These are phyloP conservation scores for Colletes gigas DNA, from an alignment of 1,140 invertebrate genomes.

Conservation along the genomic window DNA sequence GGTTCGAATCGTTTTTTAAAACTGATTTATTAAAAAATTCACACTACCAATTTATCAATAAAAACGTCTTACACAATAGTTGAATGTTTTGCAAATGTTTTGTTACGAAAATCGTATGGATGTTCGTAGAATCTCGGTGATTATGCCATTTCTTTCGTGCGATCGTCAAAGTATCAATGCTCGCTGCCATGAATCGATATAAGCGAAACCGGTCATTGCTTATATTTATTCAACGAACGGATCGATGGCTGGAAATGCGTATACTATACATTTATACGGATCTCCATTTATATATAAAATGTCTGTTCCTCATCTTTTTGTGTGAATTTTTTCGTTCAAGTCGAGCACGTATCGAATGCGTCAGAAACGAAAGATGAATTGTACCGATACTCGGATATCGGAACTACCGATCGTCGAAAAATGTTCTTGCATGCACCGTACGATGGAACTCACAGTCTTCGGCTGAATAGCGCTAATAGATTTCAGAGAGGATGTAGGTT, in stretches of 20 bases:
- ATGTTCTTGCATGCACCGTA: conserved; percentile 48
- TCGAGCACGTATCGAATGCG: conserved; percentile 1
- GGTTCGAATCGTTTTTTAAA: conserved; percentile 49
- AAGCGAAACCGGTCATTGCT: conserved; percentile 50
- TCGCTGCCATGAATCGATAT: conserved; percentile 43
- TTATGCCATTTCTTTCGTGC: conserved; percentile 62
- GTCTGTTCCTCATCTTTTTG: not conserved
- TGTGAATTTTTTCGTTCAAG: conserved; percentile 21
- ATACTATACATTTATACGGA: not conserved
- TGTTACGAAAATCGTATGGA: conserved; percentile 57
- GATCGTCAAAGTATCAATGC: conserved; percentile 63
- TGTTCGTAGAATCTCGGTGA: conserved; percentile 56
- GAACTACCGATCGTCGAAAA: conserved; percentile 31
- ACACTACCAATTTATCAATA: conserved; percentile 78
- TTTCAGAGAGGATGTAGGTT: conserved; percentile 46
- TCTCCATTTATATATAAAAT: conserved; percentile 20
- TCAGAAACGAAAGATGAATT: conserved; percentile 15
- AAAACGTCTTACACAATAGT: conserved; percentile 79
- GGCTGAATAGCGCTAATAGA: conserved; percentile 58
- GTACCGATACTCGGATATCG: conserved; percentile 20
- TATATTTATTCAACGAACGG: conserved; percentile 13
- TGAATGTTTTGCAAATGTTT: conserved; percentile 64
- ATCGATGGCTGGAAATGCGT: not conserved
- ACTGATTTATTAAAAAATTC: conserved; percentile 80
- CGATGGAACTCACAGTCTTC: conserved; percentile 62